phyloP scores from a whole-genome alignment of 2,113 vertebrate genomes.

The Onychostruthus taczanowskii region DNA sequence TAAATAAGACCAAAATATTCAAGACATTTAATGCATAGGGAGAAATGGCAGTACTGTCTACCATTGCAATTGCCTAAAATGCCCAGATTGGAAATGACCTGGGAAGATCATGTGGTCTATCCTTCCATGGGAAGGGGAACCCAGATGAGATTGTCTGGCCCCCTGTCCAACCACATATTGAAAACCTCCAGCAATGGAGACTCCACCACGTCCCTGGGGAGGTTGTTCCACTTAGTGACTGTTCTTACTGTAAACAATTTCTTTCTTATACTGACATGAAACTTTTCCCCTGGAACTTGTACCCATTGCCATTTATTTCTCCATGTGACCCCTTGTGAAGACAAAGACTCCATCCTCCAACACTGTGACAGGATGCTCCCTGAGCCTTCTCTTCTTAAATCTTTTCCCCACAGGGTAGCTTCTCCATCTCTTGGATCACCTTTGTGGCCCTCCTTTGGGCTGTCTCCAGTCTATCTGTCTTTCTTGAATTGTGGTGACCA shows the following conservation, averaged over 20 bases:
- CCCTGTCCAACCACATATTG: background rate
- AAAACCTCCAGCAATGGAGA: background rate
- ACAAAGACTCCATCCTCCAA: background rate
- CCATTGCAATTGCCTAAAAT: background rate
- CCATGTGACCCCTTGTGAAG: background rate
- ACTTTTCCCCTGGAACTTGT: background rate
- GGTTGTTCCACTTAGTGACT: background rate
- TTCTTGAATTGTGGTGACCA: background rate
- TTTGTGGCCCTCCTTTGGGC: background rate
- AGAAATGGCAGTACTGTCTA: background rate
- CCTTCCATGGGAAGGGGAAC: background rate
- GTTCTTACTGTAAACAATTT: background rate
- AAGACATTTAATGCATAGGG: background rate
- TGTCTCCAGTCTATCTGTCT: background rate
- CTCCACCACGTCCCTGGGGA: background rate
- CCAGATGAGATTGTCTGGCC: background rate
- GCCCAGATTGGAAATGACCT: background rate
- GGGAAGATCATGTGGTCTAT: accelerated
- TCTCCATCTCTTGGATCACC: background rate
- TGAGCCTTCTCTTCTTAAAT: background rate
- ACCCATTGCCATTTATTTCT: background rate
- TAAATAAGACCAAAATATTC: background rate
- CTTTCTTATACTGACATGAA: background rate
- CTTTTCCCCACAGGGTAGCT: background rate
- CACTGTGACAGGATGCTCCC: background rate